Evolutionary conservation across 2,113 vertebrate species (phyloP).

Genomic region (Hydrolagus affinis): DNA sequence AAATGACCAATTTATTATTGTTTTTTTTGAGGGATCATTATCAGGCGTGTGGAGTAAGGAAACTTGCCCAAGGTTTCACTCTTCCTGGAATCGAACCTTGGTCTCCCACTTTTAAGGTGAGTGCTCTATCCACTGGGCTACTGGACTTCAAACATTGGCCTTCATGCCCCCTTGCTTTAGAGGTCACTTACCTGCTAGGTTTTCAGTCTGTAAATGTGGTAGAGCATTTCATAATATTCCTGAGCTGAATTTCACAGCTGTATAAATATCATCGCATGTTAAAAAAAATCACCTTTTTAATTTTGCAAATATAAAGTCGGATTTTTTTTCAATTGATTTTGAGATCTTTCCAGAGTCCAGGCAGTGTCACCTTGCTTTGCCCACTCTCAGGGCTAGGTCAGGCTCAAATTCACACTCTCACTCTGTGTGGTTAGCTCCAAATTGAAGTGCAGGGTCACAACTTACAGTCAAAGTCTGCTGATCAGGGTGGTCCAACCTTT

Average conservation of each 20-base stretch:
- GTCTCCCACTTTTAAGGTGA: too few species aligned
- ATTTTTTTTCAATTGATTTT: background rate
- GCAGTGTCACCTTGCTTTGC: background rate
- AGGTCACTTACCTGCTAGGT: background rate
- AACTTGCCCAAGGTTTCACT: too few species aligned
- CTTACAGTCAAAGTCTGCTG: too few species aligned
- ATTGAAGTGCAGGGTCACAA: too few species aligned
- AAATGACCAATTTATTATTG: too few species aligned
- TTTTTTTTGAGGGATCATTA: too few species aligned
- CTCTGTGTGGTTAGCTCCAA: too few species aligned
- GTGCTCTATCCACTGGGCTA: too few species aligned
- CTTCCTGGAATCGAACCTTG: too few species aligned
- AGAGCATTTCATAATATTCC: background rate
- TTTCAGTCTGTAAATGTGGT: background rate
- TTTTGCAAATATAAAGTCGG: background rate
- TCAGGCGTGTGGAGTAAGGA: too few species aligned
- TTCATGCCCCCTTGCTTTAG: background rate
- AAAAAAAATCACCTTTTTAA: background rate
- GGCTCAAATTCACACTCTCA: background rate
- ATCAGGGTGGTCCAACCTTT: too few species aligned
- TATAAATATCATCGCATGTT: background rate
- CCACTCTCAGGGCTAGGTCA: background rate
- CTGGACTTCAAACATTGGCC: slow-evolving; percentile 2
- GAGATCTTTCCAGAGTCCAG: background rate
- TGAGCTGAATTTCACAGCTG: background rate